Percentiles rank a stretch among this genome's conserved stretches.
Evolutionary conservation across 2,113 vertebrate species (phyloP).

Genomic region (Gymnogyps californianus): DNA sequence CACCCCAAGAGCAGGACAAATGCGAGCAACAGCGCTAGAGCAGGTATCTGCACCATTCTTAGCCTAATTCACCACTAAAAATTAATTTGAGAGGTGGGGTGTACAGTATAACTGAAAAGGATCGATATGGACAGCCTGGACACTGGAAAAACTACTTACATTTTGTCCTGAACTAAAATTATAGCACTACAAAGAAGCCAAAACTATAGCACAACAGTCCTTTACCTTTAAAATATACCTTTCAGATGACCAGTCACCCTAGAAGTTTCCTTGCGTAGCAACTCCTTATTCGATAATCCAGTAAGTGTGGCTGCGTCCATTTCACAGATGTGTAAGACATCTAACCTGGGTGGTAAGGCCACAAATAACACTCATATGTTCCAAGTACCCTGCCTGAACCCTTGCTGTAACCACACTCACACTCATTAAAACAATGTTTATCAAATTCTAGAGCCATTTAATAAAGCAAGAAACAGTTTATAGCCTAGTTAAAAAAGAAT

Average conservation of each 20-base stretch:
- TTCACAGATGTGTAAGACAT: background rate
- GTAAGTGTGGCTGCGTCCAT: background rate
- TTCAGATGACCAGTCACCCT: background rate
- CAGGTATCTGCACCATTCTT: background rate
- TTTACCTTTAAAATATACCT: background rate
- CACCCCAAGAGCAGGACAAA: background rate
- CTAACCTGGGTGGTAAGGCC: background rate
- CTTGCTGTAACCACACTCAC: background rate
- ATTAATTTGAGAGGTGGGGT: background rate
- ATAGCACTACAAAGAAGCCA: background rate
- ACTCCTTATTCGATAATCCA: background rate
- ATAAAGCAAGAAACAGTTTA: background rate
- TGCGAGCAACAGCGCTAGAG: background rate
- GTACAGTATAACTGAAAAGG: background rate
- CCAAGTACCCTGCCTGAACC: background rate
- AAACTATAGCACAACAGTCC: background rate
- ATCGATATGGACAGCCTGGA: background rate
- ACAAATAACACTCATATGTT: background rate
- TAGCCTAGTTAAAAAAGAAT: background rate
- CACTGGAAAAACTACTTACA: background rate
- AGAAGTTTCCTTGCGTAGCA: background rate
- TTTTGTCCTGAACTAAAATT: background rate
- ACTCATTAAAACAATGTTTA: background rate
- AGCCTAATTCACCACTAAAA: background rate
- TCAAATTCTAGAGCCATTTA: background rate